Evolutionary conservation across 2,113 vertebrate genomes (phyloP), one percentile per base, ranked within the genome.

Genomic region (Falcunculus frontatus): DNA sequence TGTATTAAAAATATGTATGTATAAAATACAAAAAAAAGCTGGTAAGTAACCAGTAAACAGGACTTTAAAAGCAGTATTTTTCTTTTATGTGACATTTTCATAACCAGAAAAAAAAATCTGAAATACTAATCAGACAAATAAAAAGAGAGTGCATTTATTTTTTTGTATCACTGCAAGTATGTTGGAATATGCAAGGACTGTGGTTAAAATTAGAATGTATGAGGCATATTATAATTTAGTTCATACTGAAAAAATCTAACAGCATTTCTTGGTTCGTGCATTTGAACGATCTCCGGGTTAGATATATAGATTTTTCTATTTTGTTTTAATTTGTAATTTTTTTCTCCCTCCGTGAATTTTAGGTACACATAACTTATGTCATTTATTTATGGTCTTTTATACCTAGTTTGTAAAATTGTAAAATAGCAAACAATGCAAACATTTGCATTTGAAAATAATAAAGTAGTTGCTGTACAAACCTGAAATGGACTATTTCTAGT

Each of bases 351-450:
- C 94, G 97, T 98, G 98, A 98, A 98, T 97, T 98, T 99, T 99
- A 99, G 99, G 99, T 99, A 99, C 99, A 98, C 98, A 98, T 99
- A 99, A 99, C 98, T 99, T 99, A 99, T 99, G 99, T 98, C 98
- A 98, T 99, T 99, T 99, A 99, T 99, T 99, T 99, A 99, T 99
- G 99, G 98, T 98, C 99, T 99, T 99, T 99, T 99, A 99, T 99
- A 99, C 99, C 98, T 99, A 99, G 99, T 99, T 99, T 99, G 98
- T 99, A 99, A 99, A 98, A 99, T 99, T 99, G 99, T 99, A 99
- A 99, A 98, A 98, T 99, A 98, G 98, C 97, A 97, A 99, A 99
- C 98, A 98, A 98, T 99, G 98, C 98, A 98, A 98, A 98, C 92
- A 98, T 98, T 98, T 99, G 99, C 99, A 99, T 99, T 99, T 98